Base-by-base conservation (phyloP, 37 sponge, comb jelly and placozoan species). In the Spongilla lacustris region DNA sequence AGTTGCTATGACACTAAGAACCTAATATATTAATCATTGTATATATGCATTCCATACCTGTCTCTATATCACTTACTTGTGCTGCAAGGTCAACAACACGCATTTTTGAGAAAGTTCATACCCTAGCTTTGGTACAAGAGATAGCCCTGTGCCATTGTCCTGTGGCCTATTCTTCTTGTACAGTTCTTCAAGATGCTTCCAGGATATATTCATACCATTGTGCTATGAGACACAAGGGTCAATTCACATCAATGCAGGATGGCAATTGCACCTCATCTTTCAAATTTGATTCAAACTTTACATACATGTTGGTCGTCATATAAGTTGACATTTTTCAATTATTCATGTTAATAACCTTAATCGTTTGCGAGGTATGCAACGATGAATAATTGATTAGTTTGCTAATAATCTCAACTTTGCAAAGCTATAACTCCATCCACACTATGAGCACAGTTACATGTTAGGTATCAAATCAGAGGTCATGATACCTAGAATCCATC, bases 401-500 rank as follows among this genome's bases (percentile, higher is more conserved):
- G 58, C 58, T 58, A 13, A 58, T 58, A 58, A 58, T 58, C 58
- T 58, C 58, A 58, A 58, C 58, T 58, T 58, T 58, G 58, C 58
- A 13, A 58, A 13, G 58, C 58, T 58, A 58, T 58, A 17, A 58
- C 58, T 58, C 11, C 14, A 58, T 58, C 58, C 19, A 58, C 58
- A 6, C 58, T 58, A 58, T 58, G 58, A 58, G 58, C 58, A 58
- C 58, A 17, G 58, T 58, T 58, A 58, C 58, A 58, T 58, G 58
- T 58, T 58, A 13, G 58, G 58, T 17, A 58, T 58, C 58, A 58
- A 58, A 58, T 58, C 58, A 58, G 58, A 58, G 58, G 58, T 17
- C 58, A 58, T 58, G 58, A 58, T 58, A 58, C 58, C 58, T 58
- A 58, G 58, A 58, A 58, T 58, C 58, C 58, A 58, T 58, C 58